A percentile compares a stretch with the other conserved stretches of the same genome.
These are phyloP conservation scores for Neomicropteryx cornuta DNA, from an alignment of 1,140 invertebrate species.

Conservation along the genomic window DNA sequence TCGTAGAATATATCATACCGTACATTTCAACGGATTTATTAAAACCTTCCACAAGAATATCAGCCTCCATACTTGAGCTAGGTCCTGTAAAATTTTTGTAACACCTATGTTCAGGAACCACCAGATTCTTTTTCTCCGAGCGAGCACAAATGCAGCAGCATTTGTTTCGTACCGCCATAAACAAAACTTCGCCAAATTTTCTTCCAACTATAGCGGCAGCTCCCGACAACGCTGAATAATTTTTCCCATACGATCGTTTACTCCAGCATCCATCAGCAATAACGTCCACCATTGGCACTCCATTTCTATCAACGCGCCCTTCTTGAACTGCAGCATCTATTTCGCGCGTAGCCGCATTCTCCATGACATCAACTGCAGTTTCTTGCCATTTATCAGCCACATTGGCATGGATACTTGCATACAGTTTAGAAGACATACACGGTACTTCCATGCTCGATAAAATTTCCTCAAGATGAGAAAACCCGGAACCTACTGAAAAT, in stretches of 20 bases:
- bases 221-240: conserved; percentile 21
- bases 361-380: conserved; percentile 17
- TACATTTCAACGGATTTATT: conserved; percentile 18
- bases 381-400: conserved; percentile 11
- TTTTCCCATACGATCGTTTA: conserved; percentile 19
- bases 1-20: conserved; percentile 17
- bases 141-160: conserved; percentile 18
- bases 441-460: conserved; percentile 18
- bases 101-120: conserved; percentile 15
- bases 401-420: conserved; percentile 9
- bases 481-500: conserved; percentile 17
- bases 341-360: conserved; percentile 21
- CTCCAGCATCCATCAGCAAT: conserved; percentile 20
- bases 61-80: conserved; percentile 32
- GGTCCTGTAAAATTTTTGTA: conserved; percentile 19
- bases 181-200: conserved; percentile 15
- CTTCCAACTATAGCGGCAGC: conserved; percentile 17
- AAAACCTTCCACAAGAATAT: conserved; percentile 30
- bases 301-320: conserved; percentile 14
- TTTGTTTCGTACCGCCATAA: conserved; percentile 20
- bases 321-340: conserved; percentile 15
- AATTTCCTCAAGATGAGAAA: conserved; percentile 18
- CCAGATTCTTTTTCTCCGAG: conserved; percentile 6
- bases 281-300: conserved; percentile 18
- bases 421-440: conserved; percentile 15